These are phyloP conservation scores for Lasioglossum marginatum DNA, from an alignment of 2,888 invertebrate species.

Conservation along the genomic window DNA sequence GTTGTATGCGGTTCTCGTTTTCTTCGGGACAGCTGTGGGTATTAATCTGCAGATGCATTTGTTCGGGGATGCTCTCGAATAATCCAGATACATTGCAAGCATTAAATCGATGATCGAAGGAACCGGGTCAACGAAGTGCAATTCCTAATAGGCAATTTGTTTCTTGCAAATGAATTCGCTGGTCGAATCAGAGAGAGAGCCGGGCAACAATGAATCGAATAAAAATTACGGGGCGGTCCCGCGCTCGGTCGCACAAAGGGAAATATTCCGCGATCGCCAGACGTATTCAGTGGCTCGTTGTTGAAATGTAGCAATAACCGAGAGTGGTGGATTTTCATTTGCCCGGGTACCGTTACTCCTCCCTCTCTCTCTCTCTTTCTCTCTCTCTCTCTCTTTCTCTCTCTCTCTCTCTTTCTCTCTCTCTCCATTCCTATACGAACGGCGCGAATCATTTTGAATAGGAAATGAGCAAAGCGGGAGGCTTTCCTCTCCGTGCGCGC, in stretches of 20 bases:
- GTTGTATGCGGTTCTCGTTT: too few species aligned
- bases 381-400: background rate
- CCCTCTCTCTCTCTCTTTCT: background rate
- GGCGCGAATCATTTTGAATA: conserved; percentile 56
- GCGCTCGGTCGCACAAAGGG: conserved; percentile 20
- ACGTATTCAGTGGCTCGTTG: conserved; percentile 47
- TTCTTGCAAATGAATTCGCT: background rate
- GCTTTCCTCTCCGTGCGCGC: conserved; percentile 8
- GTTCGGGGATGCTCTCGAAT: background rate
- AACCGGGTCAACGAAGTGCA: conserved; percentile 1
- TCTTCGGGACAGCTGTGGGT: too few species aligned
- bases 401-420: background rate
- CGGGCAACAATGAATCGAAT: conserved; percentile 22
- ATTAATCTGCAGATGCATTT: background rate
- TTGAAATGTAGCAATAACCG: conserved; percentile 62
- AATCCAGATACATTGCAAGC: background rate
- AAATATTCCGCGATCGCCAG: conserved; percentile 47
- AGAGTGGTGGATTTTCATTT: conserved; percentile 63
- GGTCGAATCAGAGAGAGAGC: background rate
- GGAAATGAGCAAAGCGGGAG: conserved; percentile 42
- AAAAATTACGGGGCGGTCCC: conserved; percentile 26
- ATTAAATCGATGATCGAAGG: background rate
- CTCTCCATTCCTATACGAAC: conserved; percentile 14
- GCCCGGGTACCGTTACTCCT: conserved; percentile 43
- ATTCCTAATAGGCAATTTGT: conserved; percentile 1